Conservation (phyloP, 2,113 vertebrate species). For the Microtus oregoni region DNA sequence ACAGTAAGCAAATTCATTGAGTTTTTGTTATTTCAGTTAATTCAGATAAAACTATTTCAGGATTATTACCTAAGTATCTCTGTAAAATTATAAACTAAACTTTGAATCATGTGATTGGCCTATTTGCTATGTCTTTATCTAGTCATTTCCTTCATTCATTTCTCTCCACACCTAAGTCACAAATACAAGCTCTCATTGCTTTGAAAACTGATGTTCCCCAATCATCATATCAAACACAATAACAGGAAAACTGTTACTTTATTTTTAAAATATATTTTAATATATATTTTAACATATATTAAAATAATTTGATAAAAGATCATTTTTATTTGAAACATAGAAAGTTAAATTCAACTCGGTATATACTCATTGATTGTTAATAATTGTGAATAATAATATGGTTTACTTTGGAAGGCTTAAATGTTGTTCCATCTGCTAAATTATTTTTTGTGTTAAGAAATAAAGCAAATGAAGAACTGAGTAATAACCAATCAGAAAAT, state of each 20-base stretch:
- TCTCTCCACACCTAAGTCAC: background rate
- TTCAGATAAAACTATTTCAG: background rate
- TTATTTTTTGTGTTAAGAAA: constrained; percentile 69
- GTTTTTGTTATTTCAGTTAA: background rate
- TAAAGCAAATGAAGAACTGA: background rate
- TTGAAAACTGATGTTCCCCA: constrained; percentile 26
- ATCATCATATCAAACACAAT: constrained; percentile 52
- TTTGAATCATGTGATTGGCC: background rate
- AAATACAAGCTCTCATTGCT: background rate
- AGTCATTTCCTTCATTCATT: background rate
- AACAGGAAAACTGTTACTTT: background rate
- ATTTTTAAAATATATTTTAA: no score
- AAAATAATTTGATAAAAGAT: constrained; percentile 75
- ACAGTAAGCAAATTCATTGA: background rate
- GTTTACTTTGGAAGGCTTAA: constrained; percentile 56
- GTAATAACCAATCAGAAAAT: constrained; percentile 22
- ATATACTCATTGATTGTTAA: constrained; percentile 73
- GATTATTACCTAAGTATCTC: background rate
- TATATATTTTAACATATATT: constrained; percentile 52
- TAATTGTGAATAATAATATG: constrained; percentile 74
- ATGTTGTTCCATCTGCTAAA: constrained; percentile 62
- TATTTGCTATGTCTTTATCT: background rate
- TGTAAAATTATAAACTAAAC: background rate
- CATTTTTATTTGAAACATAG: constrained; percentile 68
- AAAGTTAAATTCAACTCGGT: constrained; percentile 62